Base-by-base conservation (phyloP, 2,113 vertebrate species). In the Calonectris borealis region DNA sequence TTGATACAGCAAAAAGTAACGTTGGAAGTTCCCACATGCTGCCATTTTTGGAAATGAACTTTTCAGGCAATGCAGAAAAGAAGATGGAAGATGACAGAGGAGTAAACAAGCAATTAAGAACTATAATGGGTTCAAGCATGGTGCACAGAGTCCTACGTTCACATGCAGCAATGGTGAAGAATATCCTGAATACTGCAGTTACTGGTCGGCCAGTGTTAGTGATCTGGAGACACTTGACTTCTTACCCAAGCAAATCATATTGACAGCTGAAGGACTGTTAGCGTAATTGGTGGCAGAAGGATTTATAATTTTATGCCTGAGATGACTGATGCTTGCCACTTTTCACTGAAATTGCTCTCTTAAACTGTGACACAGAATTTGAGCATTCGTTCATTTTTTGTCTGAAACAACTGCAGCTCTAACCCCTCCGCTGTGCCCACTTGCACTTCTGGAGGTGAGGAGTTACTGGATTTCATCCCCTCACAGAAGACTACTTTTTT, bases 61-160 rank as follows among this genome's bases (percentile, higher is more conserved):
- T 95, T 94, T 58, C 44, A 69, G 44, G 19, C 38, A 66, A 11
- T 6, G 8, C 31, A 69, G 40, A 88, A 85, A 52, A 66, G 51
- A 78, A 79, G 34, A 49, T 5, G 25, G 61, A 52, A 65, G 22
- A 65, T 55, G n/a, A 55, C 3, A 49, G 36, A 88, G 6, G 11
- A 6, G 9, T 29, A 83, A 90, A 57, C 11, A 75, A 44, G 9
- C 44, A 52, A 32, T 54, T 64, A 76, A 68, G 52, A 65, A 13
- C 26, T 52, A 16, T 44, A 48, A 52, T 25, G 49, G 85, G 11
- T 65, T 93, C 44, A 49, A 66, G 21, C 48, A 72, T 65, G 0
- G 0, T 51, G 8, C 55, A 62, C 13, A 27, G n/a, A 36, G 7
- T 64, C 24, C 65, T 70, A 3, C 0, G 0, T 71, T 38, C 34